These are phyloP conservation scores for Taenioides sp. DNA, from an alignment of 2,797 vertebrate species.

Conservation along the genomic window DNA sequence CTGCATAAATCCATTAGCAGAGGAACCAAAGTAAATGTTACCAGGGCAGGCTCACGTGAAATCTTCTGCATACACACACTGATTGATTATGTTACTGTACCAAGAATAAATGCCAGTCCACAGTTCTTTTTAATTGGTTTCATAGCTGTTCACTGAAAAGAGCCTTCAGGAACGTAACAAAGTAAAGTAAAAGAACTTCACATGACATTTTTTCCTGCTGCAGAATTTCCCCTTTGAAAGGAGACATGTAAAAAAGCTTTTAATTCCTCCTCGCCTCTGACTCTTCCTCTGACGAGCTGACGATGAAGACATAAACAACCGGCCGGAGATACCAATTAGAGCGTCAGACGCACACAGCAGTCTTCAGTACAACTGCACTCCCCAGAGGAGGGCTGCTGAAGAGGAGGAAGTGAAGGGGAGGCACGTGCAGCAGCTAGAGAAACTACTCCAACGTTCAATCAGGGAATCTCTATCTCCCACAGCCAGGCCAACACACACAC, in stretches of 20 bases:
- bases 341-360: conserved; percentile 49
- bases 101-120: conserved; percentile 47
- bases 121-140: conserved; percentile 52
- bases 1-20: conserved; percentile 52
- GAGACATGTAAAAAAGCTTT: conserved; percentile 39
- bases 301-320: conserved; percentile 55
- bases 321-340: conserved; percentile 59
- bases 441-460: conserved; percentile 66
- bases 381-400: conserved; percentile 47
- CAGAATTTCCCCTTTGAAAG: conserved; percentile 25
- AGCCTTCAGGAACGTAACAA: conserved; percentile 8
- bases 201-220: conserved; percentile 26
- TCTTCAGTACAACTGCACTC: conserved; percentile 46
- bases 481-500: conserved; percentile 28
- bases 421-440: conserved; percentile 16
- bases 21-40: conserved; percentile 46
- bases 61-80: conserved; percentile 10
- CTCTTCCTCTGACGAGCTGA: conserved; percentile 33
- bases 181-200: conserved; percentile 13
- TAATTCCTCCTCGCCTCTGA: conserved; percentile 50
- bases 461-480: conserved; percentile 66
- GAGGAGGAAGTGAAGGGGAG: conserved; percentile 25
- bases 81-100: conserved; percentile 46
- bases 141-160: conserved; percentile 26
- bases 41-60: conserved; percentile 30